Conservation (phyloP, 2,797 vertebrate genomes). For the Hypotaenidia philippensis region DNA sequence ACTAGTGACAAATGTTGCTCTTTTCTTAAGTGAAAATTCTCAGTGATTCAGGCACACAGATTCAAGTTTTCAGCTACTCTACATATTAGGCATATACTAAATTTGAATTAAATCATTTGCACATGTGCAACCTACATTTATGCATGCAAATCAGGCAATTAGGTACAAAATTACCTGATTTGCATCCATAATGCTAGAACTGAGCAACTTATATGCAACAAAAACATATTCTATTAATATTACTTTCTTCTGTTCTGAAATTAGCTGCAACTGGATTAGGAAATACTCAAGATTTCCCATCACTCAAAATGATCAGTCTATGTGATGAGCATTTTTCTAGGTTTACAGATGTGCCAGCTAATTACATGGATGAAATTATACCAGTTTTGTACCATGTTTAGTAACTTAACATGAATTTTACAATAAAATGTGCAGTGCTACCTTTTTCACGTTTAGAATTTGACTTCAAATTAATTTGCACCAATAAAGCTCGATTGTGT, state of each 20-base stretch:
- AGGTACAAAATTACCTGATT: conserved; percentile 68
- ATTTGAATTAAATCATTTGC: conserved; percentile 70
- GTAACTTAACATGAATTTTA: conserved; percentile 9
- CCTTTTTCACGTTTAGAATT: conserved; percentile 14
- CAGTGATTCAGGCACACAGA: not conserved
- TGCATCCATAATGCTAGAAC: conserved; percentile 65
- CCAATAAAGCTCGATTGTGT: not conserved
- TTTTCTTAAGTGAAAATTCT: not conserved
- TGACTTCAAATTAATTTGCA: not conserved
- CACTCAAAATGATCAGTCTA: conserved; percentile 21
- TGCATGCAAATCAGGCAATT: conserved; percentile 72
- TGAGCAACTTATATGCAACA: conserved; percentile 45
- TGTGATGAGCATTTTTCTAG: conserved; percentile 39
- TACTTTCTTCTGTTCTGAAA: conserved; percentile 67
- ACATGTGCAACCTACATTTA: conserved; percentile 68
- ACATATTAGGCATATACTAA: conserved; percentile 42
- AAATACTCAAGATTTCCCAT: conserved; percentile 36
- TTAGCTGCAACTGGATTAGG: conserved; percentile 47
- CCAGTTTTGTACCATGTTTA: not conserved
- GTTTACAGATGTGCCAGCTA: not conserved
- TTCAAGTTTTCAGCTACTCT: conserved; percentile 30
- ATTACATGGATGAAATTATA: not conserved
- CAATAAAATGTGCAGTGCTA: not conserved
- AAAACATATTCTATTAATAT: conserved; percentile 66
- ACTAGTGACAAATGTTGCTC: not conserved